Evolutionary conservation across 2,888 invertebrate genomes (phyloP).

Genomic region (Brenthis ino): DNA sequence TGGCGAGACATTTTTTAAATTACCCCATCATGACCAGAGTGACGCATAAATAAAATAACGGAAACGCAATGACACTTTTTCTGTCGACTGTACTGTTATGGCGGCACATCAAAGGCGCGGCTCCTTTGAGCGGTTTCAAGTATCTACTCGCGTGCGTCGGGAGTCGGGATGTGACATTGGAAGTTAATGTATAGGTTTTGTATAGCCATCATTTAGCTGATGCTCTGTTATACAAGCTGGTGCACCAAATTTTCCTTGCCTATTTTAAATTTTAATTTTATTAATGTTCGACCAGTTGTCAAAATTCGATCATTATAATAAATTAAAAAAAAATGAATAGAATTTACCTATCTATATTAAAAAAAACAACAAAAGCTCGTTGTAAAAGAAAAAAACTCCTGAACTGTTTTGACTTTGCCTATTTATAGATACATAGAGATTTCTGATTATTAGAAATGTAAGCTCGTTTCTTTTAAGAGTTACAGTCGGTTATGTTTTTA

Average conservation of each 20-base stretch:
- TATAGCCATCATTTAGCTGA: slow-evolving; percentile 11
- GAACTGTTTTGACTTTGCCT: no score
- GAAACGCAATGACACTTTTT: slow-evolving; percentile 28
- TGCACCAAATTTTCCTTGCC: not conserved
- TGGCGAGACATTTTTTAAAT: slow-evolving; percentile 24
- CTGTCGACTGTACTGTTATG: slow-evolving; percentile 18
- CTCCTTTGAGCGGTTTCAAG: slow-evolving; percentile 36
- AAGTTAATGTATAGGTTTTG: slow-evolving; percentile 14
- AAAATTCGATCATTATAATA: no score
- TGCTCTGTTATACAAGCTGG: not conserved
- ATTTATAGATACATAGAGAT: no score
- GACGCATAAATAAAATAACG: slow-evolving; percentile 33
- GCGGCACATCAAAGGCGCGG: slow-evolving; percentile 43
- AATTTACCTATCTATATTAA: no score
- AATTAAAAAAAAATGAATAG: no score
- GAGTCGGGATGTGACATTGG: slow-evolving; percentile 32
- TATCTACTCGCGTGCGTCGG: slow-evolving; percentile 32
- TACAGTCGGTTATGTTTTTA: no score
- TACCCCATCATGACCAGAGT: slow-evolving; percentile 27
- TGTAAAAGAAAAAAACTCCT: no score
- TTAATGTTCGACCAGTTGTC: no score
- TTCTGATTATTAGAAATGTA: no score
- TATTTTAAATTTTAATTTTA: no score
- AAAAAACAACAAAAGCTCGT: no score
- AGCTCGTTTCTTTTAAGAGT: no score